Conservation (phyloP, 1,140 invertebrate species). For the Ylistrum balloti region DNA sequence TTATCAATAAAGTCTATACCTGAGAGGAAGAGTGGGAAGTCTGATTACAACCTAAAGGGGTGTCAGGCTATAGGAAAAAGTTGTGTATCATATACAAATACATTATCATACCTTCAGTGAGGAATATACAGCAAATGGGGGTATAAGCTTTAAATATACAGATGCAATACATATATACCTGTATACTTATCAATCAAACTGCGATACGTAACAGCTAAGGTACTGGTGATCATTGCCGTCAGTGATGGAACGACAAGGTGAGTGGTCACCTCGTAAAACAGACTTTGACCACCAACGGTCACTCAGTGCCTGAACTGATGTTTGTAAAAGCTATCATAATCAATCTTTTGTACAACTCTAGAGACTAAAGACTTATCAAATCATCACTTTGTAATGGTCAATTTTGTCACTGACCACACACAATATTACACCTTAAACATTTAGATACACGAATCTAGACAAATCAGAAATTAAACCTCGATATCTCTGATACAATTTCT, state of each 20-base stretch:
- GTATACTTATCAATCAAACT: slow-evolving; percentile 7
- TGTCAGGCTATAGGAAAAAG: background rate
- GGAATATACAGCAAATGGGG: slow-evolving; percentile 32
- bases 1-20: background rate
- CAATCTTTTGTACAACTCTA: too few relatives aligned
- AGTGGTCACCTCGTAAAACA: background rate
- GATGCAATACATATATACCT: background rate
- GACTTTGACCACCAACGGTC: background rate
- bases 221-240: background rate
- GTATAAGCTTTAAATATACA: slow-evolving; percentile 23
- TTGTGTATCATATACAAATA: slow-evolving; percentile 27
- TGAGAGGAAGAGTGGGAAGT: background rate
- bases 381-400: too few relatives aligned
- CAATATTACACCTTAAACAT: too few relatives aligned
- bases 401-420: too few relatives aligned
- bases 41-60: background rate
- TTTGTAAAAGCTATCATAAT: too few relatives aligned
- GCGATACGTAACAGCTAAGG: background rate
- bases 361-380: too few relatives aligned
- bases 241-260: background rate
- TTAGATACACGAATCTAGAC: too few relatives aligned
- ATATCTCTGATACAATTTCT: too few relatives aligned
- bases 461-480: too few relatives aligned
- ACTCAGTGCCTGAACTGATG: background rate
- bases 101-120: slow-evolving; percentile 4